A percentile compares a stretch with the other conserved stretches of the same genome.
These are phyloP conservation scores for Heterotilapia buettikoferi DNA, from an alignment of 2,113 vertebrate genomes.

Conservation along the genomic window DNA sequence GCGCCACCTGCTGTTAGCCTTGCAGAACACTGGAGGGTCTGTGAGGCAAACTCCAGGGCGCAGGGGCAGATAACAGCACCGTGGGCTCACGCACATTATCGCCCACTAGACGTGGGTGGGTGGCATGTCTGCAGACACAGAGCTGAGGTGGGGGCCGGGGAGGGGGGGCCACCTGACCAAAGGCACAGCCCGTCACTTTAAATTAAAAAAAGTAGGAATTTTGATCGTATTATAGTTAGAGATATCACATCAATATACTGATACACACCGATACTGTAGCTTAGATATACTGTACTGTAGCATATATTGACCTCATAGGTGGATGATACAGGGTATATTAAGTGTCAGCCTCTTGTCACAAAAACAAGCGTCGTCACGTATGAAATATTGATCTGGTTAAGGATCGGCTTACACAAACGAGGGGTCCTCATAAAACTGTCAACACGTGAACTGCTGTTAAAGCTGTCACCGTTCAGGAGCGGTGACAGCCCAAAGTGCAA, in stretches of 20 bases:
- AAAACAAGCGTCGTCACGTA: constrained; percentile 42
- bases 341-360: constrained; percentile 22
- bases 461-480: background rate
- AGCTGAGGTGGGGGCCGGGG: background rate
- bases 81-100: background rate
- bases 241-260: background rate
- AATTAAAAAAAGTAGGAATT: background rate
- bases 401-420: constrained; percentile 36
- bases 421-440: constrained; percentile 33
- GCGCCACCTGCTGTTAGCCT: constrained; percentile 26
- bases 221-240: background rate
- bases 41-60: background rate
- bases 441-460: constrained; percentile 17
- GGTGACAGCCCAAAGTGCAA: background rate
- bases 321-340: constrained; percentile 21
- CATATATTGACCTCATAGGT: constrained; percentile 23
- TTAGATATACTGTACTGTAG: constrained; percentile 37
- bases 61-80: background rate
- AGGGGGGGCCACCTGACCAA: background rate
- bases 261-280: constrained; percentile 20
- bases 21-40: background rate
- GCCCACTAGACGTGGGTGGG: background rate
- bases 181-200: background rate
- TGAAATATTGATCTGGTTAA: constrained; percentile 14
- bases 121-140: background rate